Evolutionary conservation across 2,888 invertebrate species (phyloP).

Genomic region (Timandra comae): DNA sequence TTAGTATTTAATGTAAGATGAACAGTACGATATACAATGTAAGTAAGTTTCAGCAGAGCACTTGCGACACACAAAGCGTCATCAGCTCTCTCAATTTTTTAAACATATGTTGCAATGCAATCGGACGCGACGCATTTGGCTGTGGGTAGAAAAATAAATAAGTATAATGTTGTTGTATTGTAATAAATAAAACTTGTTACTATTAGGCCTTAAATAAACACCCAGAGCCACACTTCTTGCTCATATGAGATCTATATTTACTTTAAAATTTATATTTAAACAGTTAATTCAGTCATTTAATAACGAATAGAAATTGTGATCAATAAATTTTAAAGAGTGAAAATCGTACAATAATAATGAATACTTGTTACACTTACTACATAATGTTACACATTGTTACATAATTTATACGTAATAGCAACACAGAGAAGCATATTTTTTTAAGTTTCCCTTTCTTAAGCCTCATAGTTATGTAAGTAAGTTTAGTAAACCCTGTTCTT

Average conservation of each 20-base stretch:
- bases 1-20: conserved; percentile 50
- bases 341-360: conserved; percentile 64
- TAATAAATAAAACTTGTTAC: conserved; percentile 40
- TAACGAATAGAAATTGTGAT: conserved; percentile 61
- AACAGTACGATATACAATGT: conserved; percentile 65
- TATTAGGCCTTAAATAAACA: conserved; percentile 43
- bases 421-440: conserved; percentile 59
- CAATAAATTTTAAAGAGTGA: conserved; percentile 63
- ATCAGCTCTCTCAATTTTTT: conserved; percentile 30
- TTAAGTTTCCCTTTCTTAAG: conserved; percentile 56
- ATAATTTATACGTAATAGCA: conserved; percentile 53
- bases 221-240: conserved; percentile 25
- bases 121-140: conserved; percentile 51
- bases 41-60: conserved; percentile 55
- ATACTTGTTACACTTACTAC: conserved; percentile 68
- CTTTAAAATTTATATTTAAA: conserved; percentile 37
- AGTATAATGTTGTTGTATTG: conserved; percentile 26
- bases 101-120: conserved; percentile 27
- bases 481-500: conserved; percentile 28
- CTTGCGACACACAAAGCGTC: conserved; percentile 72
- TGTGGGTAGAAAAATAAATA: conserved; percentile 43
- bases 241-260: conserved; percentile 39
- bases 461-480: conserved; percentile 37
- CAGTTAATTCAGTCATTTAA: conserved; percentile 45
- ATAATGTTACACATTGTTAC: conserved; percentile 69